These are phyloP conservation scores for Drosophila borealis DNA, from an alignment of 2,888 invertebrate genomes.

Conservation along the genomic window DNA sequence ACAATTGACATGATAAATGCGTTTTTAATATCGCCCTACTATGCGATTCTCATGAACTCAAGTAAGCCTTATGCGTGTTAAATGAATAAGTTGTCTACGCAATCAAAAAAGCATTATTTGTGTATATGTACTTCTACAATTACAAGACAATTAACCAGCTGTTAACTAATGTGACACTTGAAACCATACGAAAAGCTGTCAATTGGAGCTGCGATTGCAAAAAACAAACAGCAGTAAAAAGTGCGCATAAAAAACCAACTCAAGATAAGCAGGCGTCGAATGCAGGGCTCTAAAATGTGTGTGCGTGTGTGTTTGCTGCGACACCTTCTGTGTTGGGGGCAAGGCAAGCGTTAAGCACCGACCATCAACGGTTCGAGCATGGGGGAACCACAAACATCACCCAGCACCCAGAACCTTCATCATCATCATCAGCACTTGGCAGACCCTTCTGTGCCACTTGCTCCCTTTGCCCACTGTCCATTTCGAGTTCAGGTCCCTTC, in stretches of 20 bases:
- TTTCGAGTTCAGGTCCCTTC: conserved; percentile 21
- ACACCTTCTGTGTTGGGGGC: conserved; percentile 35
- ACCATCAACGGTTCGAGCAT: conserved; percentile 27
- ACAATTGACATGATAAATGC: too few relatives aligned
- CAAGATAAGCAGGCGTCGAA: conserved; percentile 61
- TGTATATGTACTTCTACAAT: not conserved
- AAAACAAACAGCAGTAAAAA: conserved; percentile 59
- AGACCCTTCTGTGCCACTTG: conserved; percentile 19
- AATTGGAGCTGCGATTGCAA: conserved; percentile 41
- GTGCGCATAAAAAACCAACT: conserved; percentile 51
- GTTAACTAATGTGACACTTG: conserved; percentile 51
- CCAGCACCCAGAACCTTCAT: conserved; percentile 5
- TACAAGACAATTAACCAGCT: conserved; percentile 40
- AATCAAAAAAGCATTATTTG: too few relatives aligned
- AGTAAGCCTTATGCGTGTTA: too few relatives aligned
- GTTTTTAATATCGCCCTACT: too few relatives aligned
- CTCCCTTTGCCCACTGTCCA: conserved; percentile 33
- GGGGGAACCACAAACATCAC: conserved; percentile 6
- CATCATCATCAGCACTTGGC: conserved; percentile 5
- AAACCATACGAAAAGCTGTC: conserved; percentile 35
- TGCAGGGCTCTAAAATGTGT: conserved; percentile 50
- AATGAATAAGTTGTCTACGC: too few relatives aligned
- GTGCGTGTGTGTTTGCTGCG: conserved; percentile 19
- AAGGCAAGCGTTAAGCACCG: conserved; percentile 31
- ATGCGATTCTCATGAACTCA: too few relatives aligned